These are phyloP conservation scores for Caranx ignobilis DNA, from an alignment of 2,113 vertebrate species.

Conservation along the genomic window DNA sequence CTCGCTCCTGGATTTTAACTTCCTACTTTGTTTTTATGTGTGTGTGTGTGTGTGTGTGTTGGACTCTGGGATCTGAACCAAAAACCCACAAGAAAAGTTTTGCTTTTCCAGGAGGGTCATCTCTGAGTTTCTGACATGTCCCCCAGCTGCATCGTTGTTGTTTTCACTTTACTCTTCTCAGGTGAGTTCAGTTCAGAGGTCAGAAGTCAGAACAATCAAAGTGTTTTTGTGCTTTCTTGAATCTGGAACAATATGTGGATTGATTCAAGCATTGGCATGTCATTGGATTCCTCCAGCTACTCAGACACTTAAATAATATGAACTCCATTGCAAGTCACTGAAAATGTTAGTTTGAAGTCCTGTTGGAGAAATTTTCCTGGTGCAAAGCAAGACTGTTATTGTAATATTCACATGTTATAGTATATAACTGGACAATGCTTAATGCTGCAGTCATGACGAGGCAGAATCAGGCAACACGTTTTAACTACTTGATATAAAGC, in stretches of 20 bases:
- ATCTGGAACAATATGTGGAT: not conserved
- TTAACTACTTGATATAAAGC: not conserved
- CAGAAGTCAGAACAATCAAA: not conserved
- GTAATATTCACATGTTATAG: too few relatives aligned
- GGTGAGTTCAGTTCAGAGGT: conserved; percentile 45
- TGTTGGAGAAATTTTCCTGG: too few relatives aligned
- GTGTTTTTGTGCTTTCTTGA: not conserved
- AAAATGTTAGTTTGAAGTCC: too few relatives aligned
- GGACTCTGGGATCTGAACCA: conserved; percentile 2
- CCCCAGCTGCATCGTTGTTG: conserved; percentile 27
- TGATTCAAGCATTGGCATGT: not conserved
- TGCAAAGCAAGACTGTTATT: too few relatives aligned
- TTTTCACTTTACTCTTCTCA: conserved; percentile 57
- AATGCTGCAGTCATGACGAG: not conserved
- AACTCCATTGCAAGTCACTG: not conserved
- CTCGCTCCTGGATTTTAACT: not conserved
- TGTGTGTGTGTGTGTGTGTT: not conserved
- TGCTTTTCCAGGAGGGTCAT: conserved; percentile 2
- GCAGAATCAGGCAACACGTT: not conserved
- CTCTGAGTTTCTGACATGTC: conserved; percentile 59
- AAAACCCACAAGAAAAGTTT: not conserved
- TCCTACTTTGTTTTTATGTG: not conserved
- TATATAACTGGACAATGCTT: not conserved
- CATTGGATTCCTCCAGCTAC: not conserved
- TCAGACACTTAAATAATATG: not conserved